These are phyloP conservation scores for Drosophila fulvimacula DNA, from an alignment of 2,888 invertebrate genomes.

Conservation along the genomic window DNA sequence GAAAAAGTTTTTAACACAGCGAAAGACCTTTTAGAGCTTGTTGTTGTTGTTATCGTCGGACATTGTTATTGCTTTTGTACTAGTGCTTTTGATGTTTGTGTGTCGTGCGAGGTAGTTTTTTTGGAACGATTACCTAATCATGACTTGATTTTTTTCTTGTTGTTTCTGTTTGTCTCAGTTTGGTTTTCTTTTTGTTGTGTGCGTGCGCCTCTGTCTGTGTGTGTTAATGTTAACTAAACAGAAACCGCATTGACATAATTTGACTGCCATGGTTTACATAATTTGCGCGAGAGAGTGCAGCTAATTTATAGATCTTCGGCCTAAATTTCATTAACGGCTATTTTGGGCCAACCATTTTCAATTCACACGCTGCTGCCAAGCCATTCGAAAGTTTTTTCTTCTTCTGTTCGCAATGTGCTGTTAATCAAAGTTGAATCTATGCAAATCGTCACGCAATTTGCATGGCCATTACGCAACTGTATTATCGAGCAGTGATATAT, in stretches of 20 bases:
- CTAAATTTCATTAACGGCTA: constrained; percentile 54
- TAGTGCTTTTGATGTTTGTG: constrained; percentile 64
- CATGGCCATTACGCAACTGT: constrained; percentile 55
- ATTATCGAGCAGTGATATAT: constrained; percentile 20
- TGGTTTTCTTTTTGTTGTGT: constrained; percentile 40
- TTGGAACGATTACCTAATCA: constrained; percentile 77
- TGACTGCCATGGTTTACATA: constrained; percentile 61
- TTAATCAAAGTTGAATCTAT: constrained; percentile 67
- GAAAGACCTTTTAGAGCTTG: constrained; percentile 52
- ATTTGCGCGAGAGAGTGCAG: constrained; percentile 47
- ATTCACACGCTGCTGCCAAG: constrained; percentile 36
- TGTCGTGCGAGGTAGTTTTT: constrained; percentile 75
- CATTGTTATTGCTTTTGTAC: constrained; percentile 37
- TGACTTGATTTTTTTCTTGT: constrained; percentile 61
- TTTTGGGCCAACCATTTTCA: constrained; percentile 24
- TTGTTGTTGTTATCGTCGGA: constrained; percentile 7
- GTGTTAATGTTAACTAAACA: constrained; percentile 42
- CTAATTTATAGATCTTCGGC: constrained; percentile 61
- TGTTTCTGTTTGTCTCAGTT: constrained; percentile 36
- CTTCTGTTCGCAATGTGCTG: constrained; percentile 57
- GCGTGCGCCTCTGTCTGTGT: not conserved
- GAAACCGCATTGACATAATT: constrained; percentile 68
- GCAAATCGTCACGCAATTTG: constrained; percentile 58
- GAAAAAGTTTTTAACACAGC: constrained; percentile 57
- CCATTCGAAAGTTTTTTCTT: constrained; percentile 65